phyloP scores from a whole-genome alignment of 2,797 vertebrate genomes.

The Pyrocephalus nanus region DNA sequence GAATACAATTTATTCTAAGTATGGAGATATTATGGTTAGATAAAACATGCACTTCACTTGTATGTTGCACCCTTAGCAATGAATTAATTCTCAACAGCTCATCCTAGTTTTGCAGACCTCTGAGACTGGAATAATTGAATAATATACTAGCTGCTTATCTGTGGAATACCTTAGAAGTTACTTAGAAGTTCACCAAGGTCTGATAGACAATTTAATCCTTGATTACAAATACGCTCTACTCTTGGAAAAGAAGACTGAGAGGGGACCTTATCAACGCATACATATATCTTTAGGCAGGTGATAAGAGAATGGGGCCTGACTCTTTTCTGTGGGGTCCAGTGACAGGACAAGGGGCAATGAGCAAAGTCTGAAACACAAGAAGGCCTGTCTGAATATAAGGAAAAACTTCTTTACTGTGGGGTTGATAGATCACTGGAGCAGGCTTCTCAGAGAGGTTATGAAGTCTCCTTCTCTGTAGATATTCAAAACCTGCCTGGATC shows the following conservation, averaged over 20 bases:
- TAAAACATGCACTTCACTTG: background rate
- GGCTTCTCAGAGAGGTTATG: background rate
- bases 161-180: background rate
- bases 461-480: background rate
- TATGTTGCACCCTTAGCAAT: background rate
- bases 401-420: background rate
- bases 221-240: background rate
- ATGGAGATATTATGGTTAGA: background rate
- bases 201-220: background rate
- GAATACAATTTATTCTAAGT: background rate
- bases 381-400: background rate
- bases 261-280: background rate
- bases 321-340: background rate
- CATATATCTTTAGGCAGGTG: background rate
- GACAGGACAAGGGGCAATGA: background rate
- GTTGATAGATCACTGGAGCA: background rate
- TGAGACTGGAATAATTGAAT: background rate
- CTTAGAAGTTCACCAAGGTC: background rate
- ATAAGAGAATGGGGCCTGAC: fast-evolving
- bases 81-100: background rate
- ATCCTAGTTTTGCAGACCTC: background rate
- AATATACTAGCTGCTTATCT: background rate
- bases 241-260: background rate
- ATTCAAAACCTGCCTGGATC: background rate
- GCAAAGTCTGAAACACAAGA: background rate